Base-by-base conservation (phyloP, 2,797 vertebrate genomes). In the Hoplostethus mediterraneus region DNA sequence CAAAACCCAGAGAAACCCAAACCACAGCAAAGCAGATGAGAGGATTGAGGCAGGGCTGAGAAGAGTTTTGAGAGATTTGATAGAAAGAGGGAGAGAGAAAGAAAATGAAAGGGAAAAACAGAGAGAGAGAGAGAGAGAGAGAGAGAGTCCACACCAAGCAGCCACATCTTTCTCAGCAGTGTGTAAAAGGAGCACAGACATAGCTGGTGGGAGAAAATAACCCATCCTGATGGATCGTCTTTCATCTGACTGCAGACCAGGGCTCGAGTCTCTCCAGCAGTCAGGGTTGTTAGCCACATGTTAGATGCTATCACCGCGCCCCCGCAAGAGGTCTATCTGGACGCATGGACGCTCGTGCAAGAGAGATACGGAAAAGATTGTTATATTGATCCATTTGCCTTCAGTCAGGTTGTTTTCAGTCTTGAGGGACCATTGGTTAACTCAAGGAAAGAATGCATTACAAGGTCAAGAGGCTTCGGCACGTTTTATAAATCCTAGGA, bases 171-270 rank as follows among this genome's bases (percentile, higher is more conserved):
- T 63, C 21, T 17, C 44, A 45, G 63, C 58, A 2, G 21, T 57
- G 51, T 63, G 79, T 73, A 63, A 75, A 75, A 65, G 75, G 67
- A 65, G 47, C 61, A 48, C 62, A 64, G 30, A 61, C 62, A 38
- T 0, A 13, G 68, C 52, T 68, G 69, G 70, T 54, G 48, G 73
- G 58, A 80, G 73, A 79, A 71, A 85, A 82, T 47, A 73, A 78
- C 38, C 72, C 33, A 2, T 57, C 38, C 71, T 80, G 77, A 83
- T 75, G 67, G 72, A 86, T 59, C 14, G 48, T 42, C 60, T 40
- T 71, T 63, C 38, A 71, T 54, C 12, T 70, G 72, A 79, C 72
- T 79, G 73, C 64, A 66, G 72, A 71, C 63, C 68, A 61, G 31
- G 52, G 71, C 63, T 72, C 60, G 30, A 70, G 59, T 25, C 67